Evolutionary conservation across 2,113 vertebrate species (phyloP).

Genomic region (Paradoxurus hermaphroditus): DNA sequence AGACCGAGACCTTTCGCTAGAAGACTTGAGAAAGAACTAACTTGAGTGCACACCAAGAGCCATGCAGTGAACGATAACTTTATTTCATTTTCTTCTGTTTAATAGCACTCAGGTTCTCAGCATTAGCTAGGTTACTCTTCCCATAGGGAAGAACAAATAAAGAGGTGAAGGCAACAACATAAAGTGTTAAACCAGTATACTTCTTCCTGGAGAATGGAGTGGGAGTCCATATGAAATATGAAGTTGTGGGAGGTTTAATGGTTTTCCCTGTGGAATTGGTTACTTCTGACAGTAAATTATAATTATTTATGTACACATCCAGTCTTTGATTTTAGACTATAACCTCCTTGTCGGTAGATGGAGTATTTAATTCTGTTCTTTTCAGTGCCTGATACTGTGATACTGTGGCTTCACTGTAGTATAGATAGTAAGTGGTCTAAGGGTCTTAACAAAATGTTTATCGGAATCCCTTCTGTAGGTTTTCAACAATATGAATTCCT

Average conservation of each 20-base stretch:
- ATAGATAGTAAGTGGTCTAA: background rate
- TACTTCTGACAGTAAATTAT: background rate
- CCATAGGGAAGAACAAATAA: background rate
- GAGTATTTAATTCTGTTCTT: background rate
- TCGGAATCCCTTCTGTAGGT: background rate
- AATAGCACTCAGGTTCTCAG: background rate
- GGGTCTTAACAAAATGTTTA: background rate
- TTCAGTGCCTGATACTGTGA: background rate
- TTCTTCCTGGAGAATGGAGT: background rate
- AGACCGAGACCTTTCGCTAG: background rate
- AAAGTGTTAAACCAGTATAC: background rate
- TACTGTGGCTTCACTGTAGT: background rate
- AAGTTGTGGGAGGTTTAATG: background rate
- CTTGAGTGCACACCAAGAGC: background rate
- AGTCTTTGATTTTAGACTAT: background rate
- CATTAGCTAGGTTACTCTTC: background rate
- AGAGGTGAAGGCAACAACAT: background rate
- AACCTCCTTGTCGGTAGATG: background rate
- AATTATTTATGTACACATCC: background rate
- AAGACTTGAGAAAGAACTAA: background rate
- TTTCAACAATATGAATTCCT: background rate
- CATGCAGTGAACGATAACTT: too few species aligned
- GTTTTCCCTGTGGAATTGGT: background rate
- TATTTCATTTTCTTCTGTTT: background rate
- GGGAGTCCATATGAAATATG: background rate